Evolutionary conservation across 53 echinoderm and acorn worm species (phyloP).

Genomic region (Henricia sp.): DNA sequence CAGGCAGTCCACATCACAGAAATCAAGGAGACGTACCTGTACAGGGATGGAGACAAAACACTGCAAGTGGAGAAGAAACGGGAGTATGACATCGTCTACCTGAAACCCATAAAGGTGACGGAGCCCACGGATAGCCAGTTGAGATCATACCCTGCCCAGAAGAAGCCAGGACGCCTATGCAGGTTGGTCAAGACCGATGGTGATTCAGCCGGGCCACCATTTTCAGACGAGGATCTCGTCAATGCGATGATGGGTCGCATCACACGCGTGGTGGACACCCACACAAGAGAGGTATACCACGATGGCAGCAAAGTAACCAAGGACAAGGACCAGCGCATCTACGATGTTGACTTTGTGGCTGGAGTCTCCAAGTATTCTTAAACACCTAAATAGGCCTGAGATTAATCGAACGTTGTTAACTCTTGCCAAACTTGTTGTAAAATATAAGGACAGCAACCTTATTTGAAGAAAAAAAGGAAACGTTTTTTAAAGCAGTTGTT

Average conservation of each 20-base stretch:
- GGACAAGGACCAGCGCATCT: conserved; percentile 9
- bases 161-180: too few relatives aligned
- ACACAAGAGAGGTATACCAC: neutral
- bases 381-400: neutral
- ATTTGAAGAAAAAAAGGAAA: neutral
- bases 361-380: neutral
- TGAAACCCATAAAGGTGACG: conserved; percentile 4
- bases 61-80: conserved; percentile 7
- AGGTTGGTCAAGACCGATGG: neutral
- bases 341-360: neutral
- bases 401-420: neutral
- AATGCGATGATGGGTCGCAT: conserved; percentile 2
- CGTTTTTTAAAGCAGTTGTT: too few relatives aligned
- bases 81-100: neutral
- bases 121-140: too few relatives aligned
- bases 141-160: too few relatives aligned
- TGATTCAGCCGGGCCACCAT: neutral
- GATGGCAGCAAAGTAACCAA: neutral
- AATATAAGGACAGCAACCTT: neutral
- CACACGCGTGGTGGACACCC: conserved; percentile 14
- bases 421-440: neutral
- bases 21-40: conserved; percentile 6
- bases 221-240: conserved; percentile 5
- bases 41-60: conserved; percentile 17
- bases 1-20: conserved; percentile 7